A percentile compares a stretch with the other conserved stretches of the same genome.
Conservation (phyloP, 1,140 invertebrate species). For the Phortica variegata region DNA sequence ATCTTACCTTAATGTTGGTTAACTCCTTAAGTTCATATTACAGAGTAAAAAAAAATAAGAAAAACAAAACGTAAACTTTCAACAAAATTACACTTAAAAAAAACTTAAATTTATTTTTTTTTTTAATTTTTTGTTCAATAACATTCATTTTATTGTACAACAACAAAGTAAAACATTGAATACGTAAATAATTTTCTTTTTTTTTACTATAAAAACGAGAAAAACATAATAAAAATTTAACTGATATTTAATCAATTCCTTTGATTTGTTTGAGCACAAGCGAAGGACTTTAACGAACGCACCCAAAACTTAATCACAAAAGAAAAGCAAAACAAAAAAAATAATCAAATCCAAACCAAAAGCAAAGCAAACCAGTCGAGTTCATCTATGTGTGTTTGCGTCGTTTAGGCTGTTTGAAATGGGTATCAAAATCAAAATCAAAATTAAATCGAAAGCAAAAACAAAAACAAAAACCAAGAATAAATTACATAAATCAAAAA, state of each 20-base stretch:
- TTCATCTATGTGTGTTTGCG: conserved; percentile 57
- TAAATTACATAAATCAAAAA: too few relatives aligned
- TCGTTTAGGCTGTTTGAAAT: conserved; percentile 56
- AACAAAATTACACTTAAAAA: too few relatives aligned
- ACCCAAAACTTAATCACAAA: conserved; percentile 7
- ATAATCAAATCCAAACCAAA: conserved; percentile 8
- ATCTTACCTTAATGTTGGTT: too few relatives aligned
- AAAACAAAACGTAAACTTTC: conserved; percentile 22
- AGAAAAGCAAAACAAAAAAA: conserved; percentile 14
- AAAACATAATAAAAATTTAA: conserved; percentile 12
- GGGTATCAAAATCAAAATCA: conserved; percentile 27
- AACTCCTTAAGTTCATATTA: too few relatives aligned
- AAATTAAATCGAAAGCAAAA: not conserved
- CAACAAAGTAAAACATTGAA: not conserved
- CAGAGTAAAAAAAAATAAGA: conserved; percentile 9
- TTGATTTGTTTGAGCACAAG: conserved; percentile 16
- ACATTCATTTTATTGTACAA: too few relatives aligned
- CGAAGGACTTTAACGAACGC: conserved; percentile 8
- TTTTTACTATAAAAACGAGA: conserved; percentile 33
- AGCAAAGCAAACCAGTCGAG: conserved; percentile 52
- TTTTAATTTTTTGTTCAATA: too few relatives aligned
- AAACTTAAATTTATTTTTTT: too few relatives aligned
- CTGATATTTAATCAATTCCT: conserved; percentile 10
- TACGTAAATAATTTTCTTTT: conserved; percentile 29
- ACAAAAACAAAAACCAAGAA: not conserved